Conservation (phyloP, 2,113 vertebrate genomes). For the Montifringilla adamsi region DNA sequence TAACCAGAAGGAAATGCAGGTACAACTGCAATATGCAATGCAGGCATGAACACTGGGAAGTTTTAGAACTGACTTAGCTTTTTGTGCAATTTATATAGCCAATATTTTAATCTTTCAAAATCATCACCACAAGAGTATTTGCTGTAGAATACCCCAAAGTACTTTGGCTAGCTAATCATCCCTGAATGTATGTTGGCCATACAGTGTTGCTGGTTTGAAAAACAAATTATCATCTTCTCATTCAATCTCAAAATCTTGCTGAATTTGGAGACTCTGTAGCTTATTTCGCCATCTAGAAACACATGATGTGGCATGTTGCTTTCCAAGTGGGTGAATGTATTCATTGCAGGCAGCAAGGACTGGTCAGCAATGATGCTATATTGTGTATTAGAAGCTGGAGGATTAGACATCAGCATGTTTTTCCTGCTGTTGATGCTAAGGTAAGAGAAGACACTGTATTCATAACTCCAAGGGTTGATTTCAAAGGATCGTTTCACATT, state of each 20-base stretch:
- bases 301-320: rapidly evolving
- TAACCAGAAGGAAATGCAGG: neutral
- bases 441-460: neutral
- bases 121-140: neutral
- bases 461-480: neutral
- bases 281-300: neutral
- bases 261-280: neutral
- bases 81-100: neutral
- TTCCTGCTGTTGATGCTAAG: neutral
- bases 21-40: neutral
- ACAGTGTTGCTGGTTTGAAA: neutral
- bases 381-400: neutral
- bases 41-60: neutral
- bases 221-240: neutral
- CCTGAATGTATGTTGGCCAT: neutral
- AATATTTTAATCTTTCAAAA: neutral
- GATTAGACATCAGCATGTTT: neutral
- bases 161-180: neutral
- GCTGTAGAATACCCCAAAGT: neutral
- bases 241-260: neutral
- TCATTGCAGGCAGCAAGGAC: neutral
- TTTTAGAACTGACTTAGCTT: neutral
- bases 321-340: neutral
- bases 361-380: neutral
- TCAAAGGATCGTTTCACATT: neutral